Evolutionary conservation across 2,797 vertebrate species (phyloP).

Genomic region (Brachyrhaphis roseni): DNA sequence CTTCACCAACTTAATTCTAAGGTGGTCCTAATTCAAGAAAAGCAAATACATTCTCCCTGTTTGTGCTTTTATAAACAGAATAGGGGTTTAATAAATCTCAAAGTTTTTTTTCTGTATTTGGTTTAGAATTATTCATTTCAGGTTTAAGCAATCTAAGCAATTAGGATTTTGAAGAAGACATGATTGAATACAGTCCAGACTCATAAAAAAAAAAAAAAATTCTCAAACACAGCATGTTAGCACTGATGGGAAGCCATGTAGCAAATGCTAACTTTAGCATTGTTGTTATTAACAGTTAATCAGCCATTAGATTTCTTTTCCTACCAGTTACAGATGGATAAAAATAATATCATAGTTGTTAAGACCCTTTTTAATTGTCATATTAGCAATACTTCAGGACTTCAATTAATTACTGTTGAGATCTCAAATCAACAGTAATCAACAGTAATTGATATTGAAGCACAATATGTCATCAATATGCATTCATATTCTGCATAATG

Average conservation of each 20-base stretch:
- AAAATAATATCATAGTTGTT: neutral
- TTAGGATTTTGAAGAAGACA: neutral
- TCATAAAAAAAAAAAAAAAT: neutral
- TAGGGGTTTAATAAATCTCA: neutral
- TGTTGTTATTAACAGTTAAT: neutral
- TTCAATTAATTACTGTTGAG: neutral
- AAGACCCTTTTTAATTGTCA: neutral
- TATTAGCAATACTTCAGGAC: neutral
- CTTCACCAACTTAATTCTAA: neutral
- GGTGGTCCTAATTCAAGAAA: neutral
- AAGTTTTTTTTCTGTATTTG: neutral
- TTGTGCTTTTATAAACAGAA: neutral
- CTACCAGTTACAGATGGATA: neutral
- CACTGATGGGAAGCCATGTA: neutral
- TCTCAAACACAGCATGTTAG: neutral
- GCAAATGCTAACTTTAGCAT: neutral
- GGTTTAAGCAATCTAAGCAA: neutral
- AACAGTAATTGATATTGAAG: too few relatives aligned
- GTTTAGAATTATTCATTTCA: neutral
- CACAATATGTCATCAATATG: neutral
- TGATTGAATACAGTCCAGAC: neutral
- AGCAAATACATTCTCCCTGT: neutral
- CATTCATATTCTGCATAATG: neutral
- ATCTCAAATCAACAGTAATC: neutral
- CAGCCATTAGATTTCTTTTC: neutral